phyloP scores from a whole-genome alignment of 2,888 invertebrate genomes.

The Lycia hirtaria region DNA sequence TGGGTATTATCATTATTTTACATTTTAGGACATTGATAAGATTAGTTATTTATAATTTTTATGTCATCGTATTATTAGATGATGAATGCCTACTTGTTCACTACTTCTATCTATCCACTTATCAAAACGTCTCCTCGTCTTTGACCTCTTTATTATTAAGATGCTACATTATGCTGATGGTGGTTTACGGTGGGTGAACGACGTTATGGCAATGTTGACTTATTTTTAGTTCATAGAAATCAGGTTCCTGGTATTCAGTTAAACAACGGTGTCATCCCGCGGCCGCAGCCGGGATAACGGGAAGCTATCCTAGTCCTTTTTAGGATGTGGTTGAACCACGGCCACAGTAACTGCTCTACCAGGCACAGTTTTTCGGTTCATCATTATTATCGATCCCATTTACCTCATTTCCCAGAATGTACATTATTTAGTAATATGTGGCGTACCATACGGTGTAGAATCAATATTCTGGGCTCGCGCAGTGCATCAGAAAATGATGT shows the following conservation, averaged over 20 bases:
- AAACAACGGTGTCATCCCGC: slow-evolving; percentile 67
- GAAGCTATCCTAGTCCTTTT: slow-evolving; percentile 73
- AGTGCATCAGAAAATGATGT: slow-evolving; percentile 53
- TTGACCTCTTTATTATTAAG: slow-evolving; percentile 9
- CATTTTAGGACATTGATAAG: slow-evolving; percentile 16
- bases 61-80: background rate
- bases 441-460: slow-evolving; percentile 29
- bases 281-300: slow-evolving; percentile 53
- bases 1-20: background rate
- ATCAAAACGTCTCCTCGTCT: background rate
- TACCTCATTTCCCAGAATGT: slow-evolving; percentile 33
- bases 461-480: slow-evolving; percentile 45
- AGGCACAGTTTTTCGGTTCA: slow-evolving; percentile 54
- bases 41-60: background rate
- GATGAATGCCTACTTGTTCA: background rate
- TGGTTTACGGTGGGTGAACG: slow-evolving; percentile 20
- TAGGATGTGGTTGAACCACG: slow-evolving; percentile 61
- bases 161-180: slow-evolving; percentile 8
- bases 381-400: slow-evolving; percentile 57
- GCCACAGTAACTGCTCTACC: slow-evolving; percentile 54
- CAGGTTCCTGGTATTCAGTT: slow-evolving; percentile 40
- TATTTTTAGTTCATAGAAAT: slow-evolving; percentile 34
- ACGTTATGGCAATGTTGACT: slow-evolving; percentile 12
- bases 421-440: slow-evolving; percentile 6
- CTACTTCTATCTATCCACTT: background rate